phyloP scores from a whole-genome alignment of 2,113 vertebrate species.

The Sardina pilchardus region DNA sequence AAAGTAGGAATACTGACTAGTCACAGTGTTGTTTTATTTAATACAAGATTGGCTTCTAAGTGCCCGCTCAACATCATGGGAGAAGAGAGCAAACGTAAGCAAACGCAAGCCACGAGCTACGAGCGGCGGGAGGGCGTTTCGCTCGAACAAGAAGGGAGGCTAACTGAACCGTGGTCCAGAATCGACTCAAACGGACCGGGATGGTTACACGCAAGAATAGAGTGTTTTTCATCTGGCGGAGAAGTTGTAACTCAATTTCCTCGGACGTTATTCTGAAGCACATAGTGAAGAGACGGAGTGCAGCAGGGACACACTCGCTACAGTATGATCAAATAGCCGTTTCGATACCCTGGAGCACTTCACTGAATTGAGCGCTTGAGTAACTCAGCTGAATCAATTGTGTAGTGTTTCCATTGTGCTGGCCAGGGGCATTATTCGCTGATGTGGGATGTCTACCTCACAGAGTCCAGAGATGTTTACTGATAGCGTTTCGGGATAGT shows the following conservation, averaged over 20 bases:
- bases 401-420: slow-evolving; percentile 40
- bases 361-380: slow-evolving; percentile 29
- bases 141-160: slow-evolving; percentile 73
- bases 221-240: not conserved
- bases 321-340: slow-evolving; percentile 2
- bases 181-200: not conserved
- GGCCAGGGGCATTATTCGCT: slow-evolving; percentile 12
- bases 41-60: slow-evolving; percentile 20
- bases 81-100: slow-evolving; percentile 64
- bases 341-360: slow-evolving; percentile 21
- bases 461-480: not conserved
- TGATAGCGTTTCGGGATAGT: not conserved
- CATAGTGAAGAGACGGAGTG: slow-evolving; percentile 37
- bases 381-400: slow-evolving; percentile 27
- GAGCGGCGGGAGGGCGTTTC: slow-evolving; percentile 77
- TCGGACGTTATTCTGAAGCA: slow-evolving; percentile 14
- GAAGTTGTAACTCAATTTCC: not conserved
- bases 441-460: slow-evolving; percentile 1
- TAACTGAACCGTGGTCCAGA: slow-evolving; percentile 63
- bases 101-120: slow-evolving; percentile 64
- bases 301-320: slow-evolving; percentile 12
- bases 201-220: not conserved
- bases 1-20: slow-evolving; percentile 16
- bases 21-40: slow-evolving; percentile 10
- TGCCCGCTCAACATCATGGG: slow-evolving; percentile 20